A percentile compares a stretch with the other conserved stretches of the same genome.
Evolutionary conservation across 2,888 invertebrate species (phyloP).

Genomic region (Thysanoteuthis rhombus): DNA sequence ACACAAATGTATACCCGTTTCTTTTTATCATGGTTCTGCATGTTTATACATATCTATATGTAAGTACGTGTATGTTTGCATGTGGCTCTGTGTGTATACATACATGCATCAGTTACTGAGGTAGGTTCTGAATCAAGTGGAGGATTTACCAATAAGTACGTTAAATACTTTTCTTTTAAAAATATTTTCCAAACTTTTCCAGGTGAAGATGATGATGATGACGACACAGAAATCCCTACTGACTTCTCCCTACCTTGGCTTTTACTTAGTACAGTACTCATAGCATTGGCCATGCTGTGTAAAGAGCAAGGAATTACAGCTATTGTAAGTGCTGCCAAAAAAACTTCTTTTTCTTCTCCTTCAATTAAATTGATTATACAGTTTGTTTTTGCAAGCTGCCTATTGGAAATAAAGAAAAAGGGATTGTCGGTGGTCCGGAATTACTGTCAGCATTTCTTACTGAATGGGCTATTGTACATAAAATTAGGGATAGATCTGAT

Average conservation of each 20-base stretch:
- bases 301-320: constrained; percentile 94
- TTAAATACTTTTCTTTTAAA: background rate
- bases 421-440: no score
- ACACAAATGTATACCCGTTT: no score
- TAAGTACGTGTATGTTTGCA: no score
- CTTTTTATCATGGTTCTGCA: no score
- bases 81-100: background rate
- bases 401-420: no score
- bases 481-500: no score
- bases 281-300: constrained; percentile 79
- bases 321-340: constrained; percentile 74
- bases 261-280: constrained; percentile 46
- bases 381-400: no score
- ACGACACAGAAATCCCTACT: constrained; percentile 34
- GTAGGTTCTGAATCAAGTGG: background rate
- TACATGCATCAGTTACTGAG: background rate
- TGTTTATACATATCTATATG: no score
- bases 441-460: no score
- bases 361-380: no score
- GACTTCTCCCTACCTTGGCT: constrained; percentile 45
- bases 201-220: background rate
- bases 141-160: background rate
- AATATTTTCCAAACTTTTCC: background rate
- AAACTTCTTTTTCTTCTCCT: no score
- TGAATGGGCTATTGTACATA: no score